These are phyloP conservation scores for Pelobates fuscus DNA, from an alignment of 2,113 vertebrate genomes.

Conservation along the genomic window DNA sequence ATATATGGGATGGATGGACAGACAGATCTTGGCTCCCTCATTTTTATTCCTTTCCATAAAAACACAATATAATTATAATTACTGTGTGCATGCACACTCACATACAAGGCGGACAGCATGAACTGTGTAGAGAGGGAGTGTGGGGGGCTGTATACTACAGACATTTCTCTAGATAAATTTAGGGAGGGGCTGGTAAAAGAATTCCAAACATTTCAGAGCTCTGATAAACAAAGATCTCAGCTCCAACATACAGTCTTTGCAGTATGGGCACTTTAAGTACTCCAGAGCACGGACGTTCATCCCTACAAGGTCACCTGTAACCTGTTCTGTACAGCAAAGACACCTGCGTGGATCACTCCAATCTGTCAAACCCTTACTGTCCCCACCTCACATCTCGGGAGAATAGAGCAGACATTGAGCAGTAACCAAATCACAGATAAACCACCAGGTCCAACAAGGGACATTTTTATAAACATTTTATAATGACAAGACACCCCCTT, in stretches of 20 bases:
- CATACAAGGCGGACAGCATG: background rate
- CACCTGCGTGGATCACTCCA: conserved; percentile 10
- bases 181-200: conserved; percentile 32
- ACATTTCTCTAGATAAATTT: conserved; percentile 34
- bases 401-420: background rate
- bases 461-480: background rate
- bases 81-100: no score
- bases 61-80: no score
- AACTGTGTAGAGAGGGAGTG: background rate
- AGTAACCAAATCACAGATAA: background rate
- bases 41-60: no score
- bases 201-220: conserved; percentile 46
- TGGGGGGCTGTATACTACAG: conserved; percentile 2
- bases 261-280: background rate
- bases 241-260: background rate
- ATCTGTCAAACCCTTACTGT: background rate
- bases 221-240: conserved; percentile 44
- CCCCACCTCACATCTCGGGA: background rate
- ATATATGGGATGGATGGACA: no score
- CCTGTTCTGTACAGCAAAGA: background rate
- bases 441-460: background rate
- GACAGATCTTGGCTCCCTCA: no score
- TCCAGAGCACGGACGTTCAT: background rate
- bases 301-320: conserved; percentile 8
- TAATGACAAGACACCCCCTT: background rate